Evolutionary conservation across 1,140 invertebrate genomes (phyloP), one percentile per base, ranked within the genome.

Genomic region (Telenomus remus): DNA sequence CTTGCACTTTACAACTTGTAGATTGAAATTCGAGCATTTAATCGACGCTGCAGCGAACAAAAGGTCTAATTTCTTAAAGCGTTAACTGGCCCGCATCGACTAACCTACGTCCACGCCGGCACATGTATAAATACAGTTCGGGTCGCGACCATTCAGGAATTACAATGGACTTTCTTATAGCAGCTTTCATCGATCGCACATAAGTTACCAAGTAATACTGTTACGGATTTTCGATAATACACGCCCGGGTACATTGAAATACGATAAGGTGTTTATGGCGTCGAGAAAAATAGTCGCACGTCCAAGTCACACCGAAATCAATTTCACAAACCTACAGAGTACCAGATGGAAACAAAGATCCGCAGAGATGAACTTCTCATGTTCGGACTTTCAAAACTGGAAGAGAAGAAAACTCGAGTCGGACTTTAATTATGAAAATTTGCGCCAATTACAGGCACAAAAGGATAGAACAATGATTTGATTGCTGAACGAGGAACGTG

Each of bases 131-230:
- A 87, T 88, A 88, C 85, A 86, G 83, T 87, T 80, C n/a, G 82
- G 81, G 80, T 82, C 82, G 82, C 85, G 87, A 88, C 86, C 79
- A 83, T 86, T 50, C 84, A 83, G 78, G 87, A 87, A 88, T 89
- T 88, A 87, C 83, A 89, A 89, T 89, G 84, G 85, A 89, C 87
- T 87, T 89, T 89, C 87, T 87, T 89, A 70, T n/a, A n/a, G 72
- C 79, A 76, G 83, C 86, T 88, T 88, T 87, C 86, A 85, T 88
- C 86, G 85, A 85, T 86, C 78, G 70, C 66, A 80, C 82, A 87
- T 87, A 81, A 83, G 85, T 83, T 87, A 80, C 81, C 87, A 79
- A 82, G 85, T 83, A 87, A 88, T 76, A 81, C 68, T 86, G 81
- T 84, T 86, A 82, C 84, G 80, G 75, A 85, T 87, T 79, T 73